Conservation (phyloP, 2,888 invertebrate species). For the Empis stercorea region DNA sequence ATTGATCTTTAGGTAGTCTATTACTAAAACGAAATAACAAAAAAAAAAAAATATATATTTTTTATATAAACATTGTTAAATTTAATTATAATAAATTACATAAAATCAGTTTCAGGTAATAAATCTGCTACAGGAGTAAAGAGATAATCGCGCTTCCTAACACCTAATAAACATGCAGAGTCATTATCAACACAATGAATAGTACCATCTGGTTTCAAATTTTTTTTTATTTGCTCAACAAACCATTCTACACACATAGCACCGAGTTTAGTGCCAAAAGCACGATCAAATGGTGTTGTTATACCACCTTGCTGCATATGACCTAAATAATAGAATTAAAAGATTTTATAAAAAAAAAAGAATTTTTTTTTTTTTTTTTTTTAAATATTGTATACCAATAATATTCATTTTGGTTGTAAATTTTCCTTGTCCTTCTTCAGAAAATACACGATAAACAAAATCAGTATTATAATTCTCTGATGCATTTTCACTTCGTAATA, state of each 20-base stretch:
- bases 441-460: conserved; percentile 80
- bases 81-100: conserved; percentile 38
- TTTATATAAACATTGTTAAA: not conserved
- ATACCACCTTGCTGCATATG: conserved; percentile 97
- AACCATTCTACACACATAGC: conserved; percentile 84
- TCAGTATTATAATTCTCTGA: conserved; percentile 88
- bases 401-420: conserved; percentile 90
- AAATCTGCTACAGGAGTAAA: conserved; percentile 63
- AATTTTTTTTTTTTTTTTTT: not conserved
- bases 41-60: too few relatives aligned
- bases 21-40: too few relatives aligned
- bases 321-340: conserved; percentile 23
- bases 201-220: conserved; percentile 38
- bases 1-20: conserved; percentile 70
- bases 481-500: conserved; percentile 82
- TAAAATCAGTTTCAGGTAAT: conserved; percentile 62
- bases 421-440: conserved; percentile 83
- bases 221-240: conserved; percentile 45
- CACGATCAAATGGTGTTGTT: conserved; percentile 90
- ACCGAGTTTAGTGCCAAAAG: conserved; percentile 92
- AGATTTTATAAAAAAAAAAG: not conserved
- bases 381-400: too few relatives aligned
- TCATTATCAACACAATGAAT: conserved; percentile 46
- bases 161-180: conserved; percentile 61
- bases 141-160: conserved; percentile 62